Evolutionary conservation across 2,113 vertebrate genomes (phyloP), one percentile per base, ranked within the genome.

Genomic region (Saguinus midas): DNA sequence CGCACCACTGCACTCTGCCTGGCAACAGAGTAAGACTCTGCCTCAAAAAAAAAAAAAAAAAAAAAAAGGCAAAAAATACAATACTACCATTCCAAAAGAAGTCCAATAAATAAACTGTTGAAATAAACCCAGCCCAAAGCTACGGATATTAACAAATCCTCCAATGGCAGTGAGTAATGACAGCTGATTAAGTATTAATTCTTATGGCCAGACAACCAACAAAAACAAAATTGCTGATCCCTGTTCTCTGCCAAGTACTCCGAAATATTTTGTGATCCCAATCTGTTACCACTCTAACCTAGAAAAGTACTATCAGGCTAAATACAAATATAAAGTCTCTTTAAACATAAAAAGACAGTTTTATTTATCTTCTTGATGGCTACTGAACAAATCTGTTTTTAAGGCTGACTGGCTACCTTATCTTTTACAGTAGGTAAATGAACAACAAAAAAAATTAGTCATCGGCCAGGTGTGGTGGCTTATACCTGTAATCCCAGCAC

Each of bases 161-260:
- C 91, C 75, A 79, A 55, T 8, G 40, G 48, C 43, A 88, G 14
- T 68, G 21, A 90, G 4, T 93, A 82, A 95, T 0, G 23, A 20
- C 32, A 70, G n/a, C 43, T 95, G 96, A 96, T 89, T 85, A 97
- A 25, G 40, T 37, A 66, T 68, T 91, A 72, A 94, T 96, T 90
- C 37, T 96, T 78, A 55, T 50, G n/a, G 76, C 21, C 88, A 94
- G 13, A 50, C 4, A 32, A 61, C 12, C 43, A 29, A 93, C 64
- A 93, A 72, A 94, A 95, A 50, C 72, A 82, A 78, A 82, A 91
- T 40, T 27, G 43, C 2, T 50, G 50, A 88, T 66, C 43, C 35
- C 79, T 27, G 50, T 61, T 92, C 72, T 40, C 66, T 64, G 32
- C 17, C 72, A 95, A 57, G 5, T 57, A 55, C 13, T 94, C 48